Percentiles rank a stretch among this genome's conserved stretches.
Conservation (phyloP, 2,888 invertebrate species). For the Lithophane ornitopus region DNA sequence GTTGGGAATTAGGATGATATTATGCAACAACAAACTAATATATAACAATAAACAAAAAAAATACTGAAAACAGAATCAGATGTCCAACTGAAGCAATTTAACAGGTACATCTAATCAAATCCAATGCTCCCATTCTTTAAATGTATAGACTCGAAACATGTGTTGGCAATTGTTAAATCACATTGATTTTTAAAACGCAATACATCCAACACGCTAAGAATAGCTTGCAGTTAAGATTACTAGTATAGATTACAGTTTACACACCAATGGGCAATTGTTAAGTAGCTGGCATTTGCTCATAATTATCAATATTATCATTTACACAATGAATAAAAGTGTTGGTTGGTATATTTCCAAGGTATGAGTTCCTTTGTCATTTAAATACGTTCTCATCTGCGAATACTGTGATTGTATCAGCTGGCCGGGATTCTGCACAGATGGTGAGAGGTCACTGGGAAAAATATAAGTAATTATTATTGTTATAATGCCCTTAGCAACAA, state of each 20-base stretch:
- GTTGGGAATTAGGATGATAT: background rate
- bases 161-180: slow-evolving; percentile 48
- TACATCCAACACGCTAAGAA: slow-evolving; percentile 37
- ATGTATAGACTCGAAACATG: slow-evolving; percentile 31
- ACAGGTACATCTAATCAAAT: background rate
- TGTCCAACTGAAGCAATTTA: slow-evolving; percentile 4
- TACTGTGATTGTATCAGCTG: slow-evolving; percentile 25
- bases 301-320: slow-evolving; percentile 25
- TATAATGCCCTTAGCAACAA: slow-evolving; percentile 37
- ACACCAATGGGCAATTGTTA: slow-evolving; percentile 30
- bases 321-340: background rate
- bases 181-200: slow-evolving; percentile 60
- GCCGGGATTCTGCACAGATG: slow-evolving; percentile 29
- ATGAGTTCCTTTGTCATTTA: slow-evolving; percentile 44
- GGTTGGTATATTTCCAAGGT: slow-evolving; percentile 21
- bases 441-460: slow-evolving; percentile 28
- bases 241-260: slow-evolving; percentile 49
- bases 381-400: slow-evolving; percentile 33
- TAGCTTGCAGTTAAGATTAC: slow-evolving; percentile 52
- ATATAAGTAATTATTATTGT: slow-evolving; percentile 1
- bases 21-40: background rate
- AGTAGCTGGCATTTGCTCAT: background rate
- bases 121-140: slow-evolving; percentile 43
- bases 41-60: background rate
- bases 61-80: background rate